A percentile compares a stretch with the other conserved stretches of the same genome.
Conservation (phyloP, 2,888 invertebrate species). For the Aphrophora alni region DNA sequence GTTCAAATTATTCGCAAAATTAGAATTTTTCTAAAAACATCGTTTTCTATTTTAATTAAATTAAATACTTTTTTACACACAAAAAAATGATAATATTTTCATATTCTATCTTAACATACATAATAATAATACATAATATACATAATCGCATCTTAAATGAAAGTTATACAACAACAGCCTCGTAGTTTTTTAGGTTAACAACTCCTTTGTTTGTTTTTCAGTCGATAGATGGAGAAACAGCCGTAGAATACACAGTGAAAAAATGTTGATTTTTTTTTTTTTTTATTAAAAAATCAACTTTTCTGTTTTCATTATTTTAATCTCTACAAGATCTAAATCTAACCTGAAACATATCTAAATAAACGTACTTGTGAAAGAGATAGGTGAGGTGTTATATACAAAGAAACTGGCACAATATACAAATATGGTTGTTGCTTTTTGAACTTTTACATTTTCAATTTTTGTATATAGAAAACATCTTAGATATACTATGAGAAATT, state of each 20-base stretch:
- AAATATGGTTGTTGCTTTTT: background rate
- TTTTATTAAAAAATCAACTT: background rate
- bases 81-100: too few species aligned
- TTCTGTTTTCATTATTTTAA: background rate
- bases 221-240: background rate
- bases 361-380: background rate
- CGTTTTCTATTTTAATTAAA: too few species aligned
- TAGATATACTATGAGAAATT: background rate
- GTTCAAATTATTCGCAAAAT: too few species aligned
- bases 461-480: background rate
- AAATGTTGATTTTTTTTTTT: background rate
- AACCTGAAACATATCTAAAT: background rate
- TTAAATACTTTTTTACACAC: too few species aligned
- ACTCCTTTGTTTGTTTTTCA: background rate
- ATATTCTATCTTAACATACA: background rate
- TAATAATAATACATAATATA: background rate
- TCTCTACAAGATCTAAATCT: background rate
- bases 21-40: too few species aligned
- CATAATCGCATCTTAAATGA: background rate
- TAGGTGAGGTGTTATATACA: background rate
- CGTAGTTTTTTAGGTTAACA: background rate
- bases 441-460: background rate
- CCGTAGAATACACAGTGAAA: conserved; percentile 7
- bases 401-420: background rate
- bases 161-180: background rate